A percentile compares a stretch with the other conserved stretches of the same genome.
Conservation (phyloP, 1,140 invertebrate genomes). For the Andrena cerasifolii region DNA sequence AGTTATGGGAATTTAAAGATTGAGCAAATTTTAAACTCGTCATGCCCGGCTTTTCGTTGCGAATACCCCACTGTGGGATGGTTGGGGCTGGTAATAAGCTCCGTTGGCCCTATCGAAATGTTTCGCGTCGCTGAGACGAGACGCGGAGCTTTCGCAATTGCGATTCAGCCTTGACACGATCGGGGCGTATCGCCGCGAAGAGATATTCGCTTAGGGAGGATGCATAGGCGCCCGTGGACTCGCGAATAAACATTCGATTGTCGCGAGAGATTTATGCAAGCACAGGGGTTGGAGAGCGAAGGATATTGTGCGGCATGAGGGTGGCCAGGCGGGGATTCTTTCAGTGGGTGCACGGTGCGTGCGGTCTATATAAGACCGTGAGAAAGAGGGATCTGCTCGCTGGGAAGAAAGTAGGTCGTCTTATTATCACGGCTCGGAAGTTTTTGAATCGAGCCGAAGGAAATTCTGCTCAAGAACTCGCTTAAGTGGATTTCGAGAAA, state of each 20-base stretch:
- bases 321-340: not conserved
- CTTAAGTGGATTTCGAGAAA: not conserved
- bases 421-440: constrained; percentile 13
- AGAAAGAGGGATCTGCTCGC: too few species aligned
- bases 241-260: constrained; percentile 13
- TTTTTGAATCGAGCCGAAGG: constrained; percentile 4
- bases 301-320: not conserved
- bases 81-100: not conserved
- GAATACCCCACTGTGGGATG: not conserved
- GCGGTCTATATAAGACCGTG: not conserved
- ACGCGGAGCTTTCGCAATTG: not conserved
- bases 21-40: too few species aligned
- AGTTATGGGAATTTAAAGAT: too few species aligned
- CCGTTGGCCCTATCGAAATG: not conserved
- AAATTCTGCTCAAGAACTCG: not conserved
- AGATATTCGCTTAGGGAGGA: not conserved
- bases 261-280: not conserved
- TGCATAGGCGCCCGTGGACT: not conserved
- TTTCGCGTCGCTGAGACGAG: not conserved
- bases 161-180: not conserved
- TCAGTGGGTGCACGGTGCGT: not conserved
- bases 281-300: not conserved
- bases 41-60: too few species aligned
- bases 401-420: constrained; percentile 12
- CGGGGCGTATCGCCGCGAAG: not conserved